Evolutionary conservation across 2,113 vertebrate species (phyloP), one percentile per base, ranked within the genome.

Genomic region (Thalassoma bifasciatum): DNA sequence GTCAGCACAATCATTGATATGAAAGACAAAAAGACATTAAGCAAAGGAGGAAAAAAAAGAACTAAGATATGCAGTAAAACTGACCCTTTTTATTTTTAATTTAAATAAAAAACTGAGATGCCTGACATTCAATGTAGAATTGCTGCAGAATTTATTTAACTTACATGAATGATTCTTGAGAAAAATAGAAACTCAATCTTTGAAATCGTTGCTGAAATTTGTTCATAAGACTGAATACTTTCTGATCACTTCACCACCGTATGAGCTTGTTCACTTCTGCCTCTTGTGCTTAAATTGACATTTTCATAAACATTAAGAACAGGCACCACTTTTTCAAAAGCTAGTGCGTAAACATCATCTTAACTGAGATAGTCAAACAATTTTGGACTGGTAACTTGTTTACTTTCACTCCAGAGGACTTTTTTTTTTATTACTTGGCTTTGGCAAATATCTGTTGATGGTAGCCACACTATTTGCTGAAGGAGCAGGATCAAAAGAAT

Each of bases 261-360:
- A 40, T 8, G 19, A 59, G 21, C 17, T 47, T 2, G 30, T 53
- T 57, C 19, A 6, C 46, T 19, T 59, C 22, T 30, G 30, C 23
- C 62, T 19, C 9, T 77, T 82, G 84, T 89, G 84, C 77, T 87
- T 77, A 10, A 61, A 67, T 23, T 26, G n/a, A 62, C 56, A 47
- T 4, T 16, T 26, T 30, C 42, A 24, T 1, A 22, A 70, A 42
- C 17, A 38, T 30, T 50, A n/a, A 11, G 34, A 3, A 37, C 8
- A 62, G 46, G 47, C 58, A 63, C 30, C 74, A 52, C 2, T 22
- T 42, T 19, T 22, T n/a, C 10, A 17, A 24, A 10, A 24, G 36
- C 46, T 61, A 19, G 53, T 42, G 37, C 47, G 76, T 80, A 75
- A 75, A 83, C 70, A 59, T 69, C 50, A 66, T 17, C 53, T 56